A percentile compares a stretch with the other conserved stretches of the same genome.
These are phyloP conservation scores for Camponotus floridanus DNA, from an alignment of 1,140 invertebrate species.

Conservation along the genomic window DNA sequence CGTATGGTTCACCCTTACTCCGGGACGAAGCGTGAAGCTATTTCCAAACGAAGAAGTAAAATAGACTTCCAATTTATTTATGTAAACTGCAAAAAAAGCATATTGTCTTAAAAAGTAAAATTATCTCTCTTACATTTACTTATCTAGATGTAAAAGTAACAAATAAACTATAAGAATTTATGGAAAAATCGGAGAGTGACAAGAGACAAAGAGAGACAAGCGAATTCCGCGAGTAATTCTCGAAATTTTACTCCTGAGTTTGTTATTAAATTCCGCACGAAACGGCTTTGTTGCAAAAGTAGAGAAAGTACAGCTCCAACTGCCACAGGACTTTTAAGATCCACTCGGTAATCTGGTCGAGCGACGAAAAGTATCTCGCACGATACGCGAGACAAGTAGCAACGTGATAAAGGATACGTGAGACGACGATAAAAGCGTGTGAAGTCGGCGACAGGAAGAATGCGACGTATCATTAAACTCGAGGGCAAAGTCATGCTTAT, in stretches of 20 bases:
- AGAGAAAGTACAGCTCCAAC: background rate
- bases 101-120: background rate
- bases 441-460: conserved; percentile 47
- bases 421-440: conserved; percentile 46
- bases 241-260: conserved; percentile 36
- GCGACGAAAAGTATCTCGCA: conserved; percentile 30
- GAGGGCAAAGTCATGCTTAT: conserved; percentile 33
- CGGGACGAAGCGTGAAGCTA: background rate
- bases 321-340: conserved; percentile 30
- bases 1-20: background rate
- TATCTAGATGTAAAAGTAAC: background rate
- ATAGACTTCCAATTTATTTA: background rate
- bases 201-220: background rate
- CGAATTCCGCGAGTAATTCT: background rate
- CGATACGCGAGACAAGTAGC: conserved; percentile 10
- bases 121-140: background rate
- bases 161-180: background rate
- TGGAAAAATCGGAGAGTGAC: background rate
- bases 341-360: conserved; percentile 48
- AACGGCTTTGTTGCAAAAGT: background rate
- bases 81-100: background rate
- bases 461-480: conserved; percentile 44
- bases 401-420: conserved; percentile 52
- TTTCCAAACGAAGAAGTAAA: background rate
- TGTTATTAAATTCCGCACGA: conserved; percentile 1